phyloP scores from a whole-genome alignment of 2,888 invertebrate species.

The Choreutis nemorana region DNA sequence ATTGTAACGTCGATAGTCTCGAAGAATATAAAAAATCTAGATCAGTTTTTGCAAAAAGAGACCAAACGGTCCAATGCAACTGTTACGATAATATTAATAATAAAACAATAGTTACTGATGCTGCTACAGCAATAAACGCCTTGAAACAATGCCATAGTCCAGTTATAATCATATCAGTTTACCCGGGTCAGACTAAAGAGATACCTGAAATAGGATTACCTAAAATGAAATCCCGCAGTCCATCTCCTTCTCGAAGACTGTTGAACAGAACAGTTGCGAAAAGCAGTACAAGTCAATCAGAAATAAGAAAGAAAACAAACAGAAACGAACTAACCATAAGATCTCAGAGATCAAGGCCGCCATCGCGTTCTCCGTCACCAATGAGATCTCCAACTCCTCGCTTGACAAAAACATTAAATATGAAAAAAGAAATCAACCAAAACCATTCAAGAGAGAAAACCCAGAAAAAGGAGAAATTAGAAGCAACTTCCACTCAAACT shows the following conservation, averaged over 20 bases:
- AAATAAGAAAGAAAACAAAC: constrained; percentile 7
- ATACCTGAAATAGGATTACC: constrained; percentile 13
- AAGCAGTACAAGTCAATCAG: constrained; percentile 3
- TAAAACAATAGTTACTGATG: constrained; percentile 8
- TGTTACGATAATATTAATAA: constrained; percentile 12
- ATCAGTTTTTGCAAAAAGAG: constrained; percentile 12
- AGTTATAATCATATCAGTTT: constrained; percentile 49
- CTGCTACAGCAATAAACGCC: constrained; percentile 9
- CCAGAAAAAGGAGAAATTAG: constrained; percentile 1
- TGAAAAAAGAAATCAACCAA: too few species aligned
- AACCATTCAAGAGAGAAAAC: background rate
- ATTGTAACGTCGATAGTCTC: constrained; percentile 19
- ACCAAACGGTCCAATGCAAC: constrained; percentile 26
- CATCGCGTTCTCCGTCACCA: too few species aligned
- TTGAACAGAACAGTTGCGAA: background rate
- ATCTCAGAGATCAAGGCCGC: too few species aligned
- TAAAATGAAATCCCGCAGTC: constrained; percentile 7
- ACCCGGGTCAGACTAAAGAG: constrained; percentile 32
- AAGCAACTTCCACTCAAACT: too few species aligned
- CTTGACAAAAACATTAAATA: too few species aligned
- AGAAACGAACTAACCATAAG: too few species aligned
- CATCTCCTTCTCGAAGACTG: background rate
- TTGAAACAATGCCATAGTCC: constrained; percentile 27
- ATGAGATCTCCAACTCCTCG: too few species aligned
- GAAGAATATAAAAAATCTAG: constrained; percentile 8